phyloP scores from a whole-genome alignment of 2,797 vertebrate genomes.

The Enteromius anoplus region DNA sequence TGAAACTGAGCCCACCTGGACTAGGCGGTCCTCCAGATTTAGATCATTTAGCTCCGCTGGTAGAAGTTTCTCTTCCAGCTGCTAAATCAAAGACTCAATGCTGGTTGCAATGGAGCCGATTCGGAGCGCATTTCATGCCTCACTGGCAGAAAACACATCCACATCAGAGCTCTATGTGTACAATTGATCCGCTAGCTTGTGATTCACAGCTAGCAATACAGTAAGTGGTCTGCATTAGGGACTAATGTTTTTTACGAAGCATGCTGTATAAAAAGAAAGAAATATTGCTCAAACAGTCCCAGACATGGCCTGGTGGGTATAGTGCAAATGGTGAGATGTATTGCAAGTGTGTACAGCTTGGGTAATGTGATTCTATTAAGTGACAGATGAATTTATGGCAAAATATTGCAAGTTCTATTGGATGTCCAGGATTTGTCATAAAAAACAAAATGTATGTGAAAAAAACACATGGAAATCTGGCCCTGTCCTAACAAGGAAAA shows the following conservation, averaged over 20 bases:
- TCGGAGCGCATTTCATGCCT: slow-evolving; percentile 60
- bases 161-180: slow-evolving; percentile 22
- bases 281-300: background rate
- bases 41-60: slow-evolving; percentile 18
- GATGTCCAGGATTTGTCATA: background rate
- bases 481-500: background rate
- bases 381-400: background rate
- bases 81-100: slow-evolving; percentile 61
- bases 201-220: slow-evolving; percentile 6
- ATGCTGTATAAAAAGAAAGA: background rate
- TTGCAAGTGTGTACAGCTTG: background rate
- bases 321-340: background rate
- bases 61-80: slow-evolving; percentile 59
- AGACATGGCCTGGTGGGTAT: background rate
- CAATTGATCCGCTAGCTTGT: background rate
- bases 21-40: slow-evolving; percentile 41
- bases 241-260: slow-evolving; percentile 6
- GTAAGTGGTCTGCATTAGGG: background rate
- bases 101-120: slow-evolving; percentile 62
- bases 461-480: background rate
- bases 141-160: slow-evolving; percentile 50
- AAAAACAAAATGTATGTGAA: background rate
- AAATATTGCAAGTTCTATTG: background rate
- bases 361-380: background rate
- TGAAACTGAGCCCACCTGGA: slow-evolving; percentile 33